These are phyloP conservation scores for Sporophila hypoxantha DNA, from an alignment of 2,113 vertebrate species.

Conservation along the genomic window DNA sequence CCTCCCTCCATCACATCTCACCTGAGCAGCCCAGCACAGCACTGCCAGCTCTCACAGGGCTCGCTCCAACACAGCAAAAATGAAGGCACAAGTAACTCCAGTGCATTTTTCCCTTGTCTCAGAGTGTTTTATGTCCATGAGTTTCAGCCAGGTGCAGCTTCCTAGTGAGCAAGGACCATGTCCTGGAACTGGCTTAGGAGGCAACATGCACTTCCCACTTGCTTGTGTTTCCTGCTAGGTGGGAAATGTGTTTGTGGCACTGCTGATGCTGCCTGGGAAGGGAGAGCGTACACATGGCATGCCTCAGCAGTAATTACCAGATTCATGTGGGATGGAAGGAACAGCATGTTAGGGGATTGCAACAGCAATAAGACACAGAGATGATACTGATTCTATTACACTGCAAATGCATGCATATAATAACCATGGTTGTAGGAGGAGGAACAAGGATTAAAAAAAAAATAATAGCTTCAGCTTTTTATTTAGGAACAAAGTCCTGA, in stretches of 20 bases:
- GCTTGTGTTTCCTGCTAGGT: background rate
- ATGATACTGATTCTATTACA: constrained; percentile 54
- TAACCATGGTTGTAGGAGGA: constrained; percentile 29
- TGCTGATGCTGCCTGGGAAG: constrained; percentile 1
- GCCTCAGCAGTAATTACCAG: constrained; percentile 49
- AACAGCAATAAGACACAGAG: constrained; percentile 49
- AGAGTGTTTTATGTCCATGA: rapidly evolving
- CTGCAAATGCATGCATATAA: constrained; percentile 36
- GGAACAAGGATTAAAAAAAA: constrained; percentile 2
- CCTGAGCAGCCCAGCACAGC: background rate
- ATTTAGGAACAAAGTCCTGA: constrained; percentile 48
- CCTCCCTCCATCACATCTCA: background rate
- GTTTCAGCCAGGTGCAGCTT: background rate
- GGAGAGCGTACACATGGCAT: background rate
- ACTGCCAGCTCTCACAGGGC: background rate
- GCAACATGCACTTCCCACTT: background rate
- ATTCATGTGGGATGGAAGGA: constrained; percentile 49
- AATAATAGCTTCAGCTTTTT: constrained; percentile 33
- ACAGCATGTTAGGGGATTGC: constrained; percentile 57
- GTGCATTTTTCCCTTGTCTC: background rate
- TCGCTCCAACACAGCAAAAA: background rate
- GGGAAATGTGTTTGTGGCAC: constrained; percentile 4
- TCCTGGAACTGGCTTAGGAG: background rate
- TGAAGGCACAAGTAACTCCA: background rate
- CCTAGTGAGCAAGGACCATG: background rate